phyloP scores from a whole-genome alignment of 2,888 invertebrate genomes.

The Gryllus longicercus region DNA sequence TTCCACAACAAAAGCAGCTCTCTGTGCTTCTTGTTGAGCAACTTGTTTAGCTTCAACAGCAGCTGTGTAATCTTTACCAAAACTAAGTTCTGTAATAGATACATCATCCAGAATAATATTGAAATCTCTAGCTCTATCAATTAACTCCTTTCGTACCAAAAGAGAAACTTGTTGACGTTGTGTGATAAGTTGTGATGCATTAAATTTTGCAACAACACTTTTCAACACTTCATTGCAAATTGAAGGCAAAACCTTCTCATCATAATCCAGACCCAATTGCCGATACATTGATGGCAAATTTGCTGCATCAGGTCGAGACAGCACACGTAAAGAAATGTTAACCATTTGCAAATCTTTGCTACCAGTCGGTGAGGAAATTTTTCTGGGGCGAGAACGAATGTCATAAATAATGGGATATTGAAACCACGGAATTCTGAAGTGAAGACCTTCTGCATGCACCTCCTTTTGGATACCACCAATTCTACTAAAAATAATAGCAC shows the following conservation, averaged over 20 bases:
- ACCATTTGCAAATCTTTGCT: slow-evolving; percentile 99
- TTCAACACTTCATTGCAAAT: slow-evolving; percentile 99
- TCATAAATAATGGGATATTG: slow-evolving; percentile 99
- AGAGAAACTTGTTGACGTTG: slow-evolving; percentile 95
- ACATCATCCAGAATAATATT: slow-evolving; percentile 99
- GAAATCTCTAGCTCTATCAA: slow-evolving; percentile 95
- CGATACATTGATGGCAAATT: slow-evolving; percentile 85
- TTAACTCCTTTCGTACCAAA: slow-evolving; percentile 84
- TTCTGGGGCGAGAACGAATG: slow-evolving; percentile 94
- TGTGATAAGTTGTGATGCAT: slow-evolving; percentile 98
- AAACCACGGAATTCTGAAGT: slow-evolving; percentile 98
- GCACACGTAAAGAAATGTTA: slow-evolving; percentile 93
- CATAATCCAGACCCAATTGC: slow-evolving; percentile 89
- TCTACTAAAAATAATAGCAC: slow-evolving; percentile 97
- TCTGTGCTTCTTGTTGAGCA: slow-evolving; percentile 98
- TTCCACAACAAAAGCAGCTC: slow-evolving; percentile 97
- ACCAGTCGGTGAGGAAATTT: slow-evolving; percentile 95
- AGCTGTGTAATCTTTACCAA: slow-evolving; percentile 97
- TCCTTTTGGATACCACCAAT: slow-evolving; percentile 90
- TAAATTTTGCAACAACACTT: slow-evolving; percentile 98
- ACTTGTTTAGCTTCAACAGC: slow-evolving; percentile 99
- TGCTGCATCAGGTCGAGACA: slow-evolving; percentile 87
- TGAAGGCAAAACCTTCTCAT: slow-evolving; percentile 96
- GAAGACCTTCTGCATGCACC: slow-evolving; percentile 93
- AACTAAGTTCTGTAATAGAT: slow-evolving; percentile 96